Base-by-base conservation (phyloP, 2,888 invertebrate genomes). In the Zeuzera pyrina region DNA sequence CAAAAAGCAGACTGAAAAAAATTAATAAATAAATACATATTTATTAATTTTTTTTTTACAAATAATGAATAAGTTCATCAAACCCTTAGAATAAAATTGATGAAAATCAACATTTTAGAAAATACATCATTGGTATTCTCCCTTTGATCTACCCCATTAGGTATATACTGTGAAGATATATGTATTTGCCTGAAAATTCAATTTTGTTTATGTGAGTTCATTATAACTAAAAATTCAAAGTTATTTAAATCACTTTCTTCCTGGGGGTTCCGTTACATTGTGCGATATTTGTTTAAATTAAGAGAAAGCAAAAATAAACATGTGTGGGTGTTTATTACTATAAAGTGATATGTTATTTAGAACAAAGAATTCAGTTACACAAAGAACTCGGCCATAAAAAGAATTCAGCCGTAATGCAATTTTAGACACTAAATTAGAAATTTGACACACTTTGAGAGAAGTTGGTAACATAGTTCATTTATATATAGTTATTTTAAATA, bases 371-470 rank as follows among this genome's bases (percentile, higher is more conserved):
- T 11, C 25, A 12, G 8, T 25, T 25, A 25, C 2, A 25, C 25
- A 25, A 25, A 25, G 12, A 5, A 25, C 5, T 3, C 13, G 25
- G 12, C 7, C 6, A 4, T 12, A 10, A 2, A 5, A 19, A 1
- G 19, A 8, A 7, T 19, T 19, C 19, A 7, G 5, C 19, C 5
- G 8, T 19, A 19, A 19, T 19, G 19, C 19, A 19, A 56, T 52
- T 65, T 19, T 22, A 48, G 44, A 63, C 61, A 60, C 67, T 60
- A 59, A 58, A 53, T 47, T 42, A 42, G 42, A 42, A 48, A 41
- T 41, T 49, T 47, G 35, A 43, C 38, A 35, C 31, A 57, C 56
- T n/a, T n/a, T n/a, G n/a, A n/a, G n/a, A n/a, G n/a, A n/a, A n/a
- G n/a, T n/a, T n/a, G n/a, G n/a, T n/a, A 65, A 57, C 58, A 57